Conservation (phyloP, 1,140 invertebrate species). For the Magallana gigas region DNA sequence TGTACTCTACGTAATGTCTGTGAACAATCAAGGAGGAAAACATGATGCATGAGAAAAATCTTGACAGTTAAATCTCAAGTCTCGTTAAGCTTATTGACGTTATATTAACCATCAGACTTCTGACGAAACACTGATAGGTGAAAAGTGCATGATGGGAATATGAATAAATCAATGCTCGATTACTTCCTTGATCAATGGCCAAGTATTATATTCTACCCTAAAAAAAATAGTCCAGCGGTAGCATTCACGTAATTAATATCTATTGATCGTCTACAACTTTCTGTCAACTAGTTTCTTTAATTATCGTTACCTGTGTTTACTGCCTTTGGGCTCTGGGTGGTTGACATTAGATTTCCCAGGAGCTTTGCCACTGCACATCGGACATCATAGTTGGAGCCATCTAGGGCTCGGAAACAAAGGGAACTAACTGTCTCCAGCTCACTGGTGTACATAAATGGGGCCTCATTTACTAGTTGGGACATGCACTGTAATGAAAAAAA, state of each 20-base stretch:
- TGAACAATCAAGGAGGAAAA: slow-evolving; percentile 26
- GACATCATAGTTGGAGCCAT: slow-evolving; percentile 97
- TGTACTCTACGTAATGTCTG: slow-evolving; percentile 6
- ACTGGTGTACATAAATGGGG: slow-evolving; percentile 91
- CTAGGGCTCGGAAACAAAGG: slow-evolving; percentile 93
- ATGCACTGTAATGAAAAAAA: slow-evolving; percentile 84
- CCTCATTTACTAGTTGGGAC: slow-evolving; percentile 92
- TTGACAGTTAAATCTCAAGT: neutral
- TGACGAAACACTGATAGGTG: neutral
- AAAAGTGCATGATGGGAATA: slow-evolving; percentile 2
- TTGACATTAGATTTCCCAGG: slow-evolving; percentile 90
- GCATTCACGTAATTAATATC: neutral
- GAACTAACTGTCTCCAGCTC: slow-evolving; percentile 94
- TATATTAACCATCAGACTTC: neutral
- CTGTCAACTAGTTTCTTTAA: slow-evolving; percentile 4
- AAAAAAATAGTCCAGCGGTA: neutral
- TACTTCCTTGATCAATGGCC: slow-evolving; percentile 26
- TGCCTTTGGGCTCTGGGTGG: slow-evolving; percentile 82
- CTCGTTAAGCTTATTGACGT: neutral
- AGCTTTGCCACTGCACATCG: slow-evolving; percentile 94
- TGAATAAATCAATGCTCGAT: slow-evolving; percentile 8
- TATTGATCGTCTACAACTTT: neutral
- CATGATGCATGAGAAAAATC: slow-evolving; percentile 17
- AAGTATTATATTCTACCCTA: neutral
- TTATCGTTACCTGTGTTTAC: slow-evolving; percentile 14